Conservation (phyloP, 2,888 invertebrate genomes). For the Anticlea derivata region DNA sequence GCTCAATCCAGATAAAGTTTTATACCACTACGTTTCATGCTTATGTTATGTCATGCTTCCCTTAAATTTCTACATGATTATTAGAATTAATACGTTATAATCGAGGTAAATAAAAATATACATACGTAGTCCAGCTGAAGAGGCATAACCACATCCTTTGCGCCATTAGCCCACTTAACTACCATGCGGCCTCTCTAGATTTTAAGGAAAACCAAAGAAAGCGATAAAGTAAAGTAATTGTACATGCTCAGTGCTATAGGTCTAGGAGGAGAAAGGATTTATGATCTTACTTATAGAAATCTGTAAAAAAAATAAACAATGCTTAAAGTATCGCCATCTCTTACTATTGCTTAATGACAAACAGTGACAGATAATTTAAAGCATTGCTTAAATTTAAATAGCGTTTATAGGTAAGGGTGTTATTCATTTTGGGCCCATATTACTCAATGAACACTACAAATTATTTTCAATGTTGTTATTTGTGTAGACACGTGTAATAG, state of each 20-base stretch:
- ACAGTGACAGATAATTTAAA: not conserved
- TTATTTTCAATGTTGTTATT: constrained; percentile 5
- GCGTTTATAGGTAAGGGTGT: not conserved
- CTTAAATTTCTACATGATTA: not conserved
- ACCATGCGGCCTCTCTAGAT: constrained; percentile 81
- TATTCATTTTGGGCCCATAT: not conserved
- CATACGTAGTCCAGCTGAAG: constrained; percentile 80
- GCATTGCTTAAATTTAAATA: too few species aligned
- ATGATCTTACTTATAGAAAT: too few species aligned
- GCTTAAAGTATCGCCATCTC: too few species aligned
- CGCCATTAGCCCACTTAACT: constrained; percentile 81
- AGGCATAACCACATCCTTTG: constrained; percentile 79
- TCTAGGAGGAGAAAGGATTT: constrained; percentile 14
- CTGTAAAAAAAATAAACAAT: too few species aligned
- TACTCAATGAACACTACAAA: constrained; percentile 15
- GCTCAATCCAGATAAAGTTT: not conserved
- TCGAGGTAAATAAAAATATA: constrained; percentile 51
- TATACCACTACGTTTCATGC: not conserved
- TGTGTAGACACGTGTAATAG: not conserved
- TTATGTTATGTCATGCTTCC: constrained; percentile 7
- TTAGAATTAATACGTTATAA: constrained; percentile 42
- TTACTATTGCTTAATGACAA: constrained; percentile 1
- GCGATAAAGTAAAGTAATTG: constrained; percentile 64
- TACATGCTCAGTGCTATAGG: constrained; percentile 62
- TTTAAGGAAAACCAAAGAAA: constrained; percentile 70